phyloP scores from a whole-genome alignment of 2,113 vertebrate genomes.

The Petroica traversi region DNA sequence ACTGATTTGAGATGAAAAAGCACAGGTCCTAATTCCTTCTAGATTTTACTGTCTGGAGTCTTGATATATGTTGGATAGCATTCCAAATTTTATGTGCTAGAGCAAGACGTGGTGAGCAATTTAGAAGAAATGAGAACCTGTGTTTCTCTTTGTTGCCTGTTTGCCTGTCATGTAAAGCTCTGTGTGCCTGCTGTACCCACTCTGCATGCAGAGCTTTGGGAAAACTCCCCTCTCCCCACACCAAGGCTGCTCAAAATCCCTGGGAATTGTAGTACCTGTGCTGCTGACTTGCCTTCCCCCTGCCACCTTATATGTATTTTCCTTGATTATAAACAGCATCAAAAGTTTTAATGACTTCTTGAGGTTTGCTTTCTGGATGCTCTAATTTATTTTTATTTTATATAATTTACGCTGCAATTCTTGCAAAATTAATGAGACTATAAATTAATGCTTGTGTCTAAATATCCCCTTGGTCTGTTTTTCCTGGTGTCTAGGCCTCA shows the following conservation, averaged over 20 bases:
- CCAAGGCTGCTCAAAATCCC: neutral
- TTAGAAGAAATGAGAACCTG: neutral
- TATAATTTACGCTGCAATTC: neutral
- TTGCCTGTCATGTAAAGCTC: neutral
- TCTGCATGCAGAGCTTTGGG: neutral
- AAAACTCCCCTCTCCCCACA: neutral
- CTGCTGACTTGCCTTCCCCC: neutral
- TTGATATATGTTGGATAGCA: neutral
- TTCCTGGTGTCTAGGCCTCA: neutral
- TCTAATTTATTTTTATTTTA: neutral
- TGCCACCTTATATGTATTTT: rapidly evolving
- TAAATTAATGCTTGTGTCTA: neutral
- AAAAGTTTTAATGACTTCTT: neutral
- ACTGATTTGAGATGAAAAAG: neutral
- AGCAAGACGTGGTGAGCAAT: neutral
- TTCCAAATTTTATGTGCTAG: neutral
- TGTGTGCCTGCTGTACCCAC: neutral
- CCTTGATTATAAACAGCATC: neutral
- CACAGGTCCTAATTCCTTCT: neutral
- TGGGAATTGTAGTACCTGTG: rapidly evolving
- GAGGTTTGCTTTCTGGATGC: neutral
- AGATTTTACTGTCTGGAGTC: neutral
- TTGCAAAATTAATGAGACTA: neutral
- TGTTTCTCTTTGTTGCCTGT: neutral
- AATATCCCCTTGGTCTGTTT: neutral